Percentiles rank a stretch among this genome's conserved stretches.
phyloP scores from a whole-genome alignment of 2,797 vertebrate species.

The Lacerta agilis region DNA sequence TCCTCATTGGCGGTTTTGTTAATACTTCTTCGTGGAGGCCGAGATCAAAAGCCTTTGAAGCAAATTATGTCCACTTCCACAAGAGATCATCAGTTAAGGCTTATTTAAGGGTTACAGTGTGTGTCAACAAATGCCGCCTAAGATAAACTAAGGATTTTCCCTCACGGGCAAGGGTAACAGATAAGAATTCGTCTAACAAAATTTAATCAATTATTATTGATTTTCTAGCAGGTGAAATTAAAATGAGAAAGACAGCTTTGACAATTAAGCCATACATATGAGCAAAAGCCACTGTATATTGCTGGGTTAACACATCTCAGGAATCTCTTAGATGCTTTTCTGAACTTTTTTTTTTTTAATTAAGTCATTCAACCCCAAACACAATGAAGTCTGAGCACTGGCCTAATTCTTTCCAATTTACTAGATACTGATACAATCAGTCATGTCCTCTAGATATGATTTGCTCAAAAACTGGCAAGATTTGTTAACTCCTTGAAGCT shows the following conservation, averaged over 20 bases:
- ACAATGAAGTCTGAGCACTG: slow-evolving; percentile 24
- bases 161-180: slow-evolving; percentile 39
- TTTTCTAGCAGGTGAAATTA: slow-evolving; percentile 47
- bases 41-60: slow-evolving; percentile 48
- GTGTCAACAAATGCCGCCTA: slow-evolving; percentile 44
- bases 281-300: not conserved
- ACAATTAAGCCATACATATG: slow-evolving; percentile 29
- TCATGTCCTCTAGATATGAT: slow-evolving; percentile 22
- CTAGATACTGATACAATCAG: slow-evolving; percentile 39
- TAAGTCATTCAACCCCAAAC: slow-evolving; percentile 48
- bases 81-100: slow-evolving; percentile 49
- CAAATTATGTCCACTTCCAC: slow-evolving; percentile 49
- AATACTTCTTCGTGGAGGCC: slow-evolving; percentile 17
- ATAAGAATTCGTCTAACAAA: slow-evolving; percentile 48
- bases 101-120: slow-evolving; percentile 37
- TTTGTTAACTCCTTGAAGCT: not conserved
- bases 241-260: slow-evolving; percentile 50
- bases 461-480: slow-evolving; percentile 36
- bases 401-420: slow-evolving; percentile 45
- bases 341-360: slow-evolving; percentile 43
- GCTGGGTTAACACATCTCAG: not conserved
- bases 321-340: slow-evolving; percentile 31
- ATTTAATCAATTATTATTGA: slow-evolving; percentile 49
- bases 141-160: slow-evolving; percentile 32
- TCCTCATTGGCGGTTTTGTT: slow-evolving; percentile 2